Evolutionary conservation across 2,113 vertebrate species (phyloP), one percentile per base, ranked within the genome.

Genomic region (Neolamprologus kungweensis): DNA sequence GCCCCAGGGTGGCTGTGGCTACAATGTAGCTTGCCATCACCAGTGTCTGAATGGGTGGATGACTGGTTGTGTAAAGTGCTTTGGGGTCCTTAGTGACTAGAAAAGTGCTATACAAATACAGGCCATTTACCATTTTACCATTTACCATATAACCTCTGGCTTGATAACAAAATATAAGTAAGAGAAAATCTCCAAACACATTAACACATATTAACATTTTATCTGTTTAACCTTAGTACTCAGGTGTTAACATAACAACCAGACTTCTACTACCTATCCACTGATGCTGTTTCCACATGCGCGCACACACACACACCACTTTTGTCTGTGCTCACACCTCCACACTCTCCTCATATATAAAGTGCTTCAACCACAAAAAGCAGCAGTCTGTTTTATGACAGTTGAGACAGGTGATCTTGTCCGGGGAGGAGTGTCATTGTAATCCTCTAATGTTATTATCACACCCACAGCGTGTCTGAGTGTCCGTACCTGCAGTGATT

Each of bases 381-480:
- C 89, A 89, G 83, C 88, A 80, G 80, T 84, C 86, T 93, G 87
- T 92, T 94, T 92, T 95, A 95, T 89, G 92, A 91, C 87, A 90
- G 89, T 55, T 85, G 86, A 90, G 93, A 94, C 93, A 92, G 94
- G 89, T 93, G 92, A 95, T 95, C 92, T 95, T 95, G 94, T 94
- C 93, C 73, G 28, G 87, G 90, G 88, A 93, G 93, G 90, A 92
- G 94, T 94, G 93, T 92, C 92, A 95, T 94, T 92, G 94, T 95
- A 94, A 93, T 94, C 90, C 91, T 94, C 93, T 95, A 93, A 96
- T 95, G 93, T 95, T 95, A 94, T 96, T 94, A 94, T 95, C 93
- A 95, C 94, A 92, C 94, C 91, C 94, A 87, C 94, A 83, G 94
- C 80, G 45, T 93, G 94, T 93, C 92, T 94, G 87, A 87, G 92